Percentiles rank a stretch among this genome's conserved stretches.
These are phyloP conservation scores for Cephus cinctus DNA, from an alignment of 1,140 invertebrate species.

Conservation along the genomic window DNA sequence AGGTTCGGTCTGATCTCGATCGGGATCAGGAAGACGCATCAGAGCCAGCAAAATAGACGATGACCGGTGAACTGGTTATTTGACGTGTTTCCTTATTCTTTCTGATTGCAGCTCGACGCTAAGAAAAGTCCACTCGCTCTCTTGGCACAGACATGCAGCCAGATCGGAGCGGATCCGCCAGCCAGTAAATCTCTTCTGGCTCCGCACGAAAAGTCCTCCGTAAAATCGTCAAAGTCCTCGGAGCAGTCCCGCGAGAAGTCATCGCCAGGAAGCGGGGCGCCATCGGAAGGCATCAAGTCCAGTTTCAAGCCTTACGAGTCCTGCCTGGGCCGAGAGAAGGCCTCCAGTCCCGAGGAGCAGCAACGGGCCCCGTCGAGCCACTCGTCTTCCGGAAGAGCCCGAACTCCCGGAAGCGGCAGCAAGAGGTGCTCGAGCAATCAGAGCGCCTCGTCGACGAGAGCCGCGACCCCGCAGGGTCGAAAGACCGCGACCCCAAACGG, in stretches of 20 bases:
- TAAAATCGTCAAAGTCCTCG: constrained; percentile 56
- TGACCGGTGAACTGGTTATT: no score
- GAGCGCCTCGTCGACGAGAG: constrained; percentile 62
- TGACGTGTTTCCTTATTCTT: constrained; percentile 45
- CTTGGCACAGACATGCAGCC: constrained; percentile 92
- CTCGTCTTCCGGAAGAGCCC: constrained; percentile 39
- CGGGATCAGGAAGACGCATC: no score
- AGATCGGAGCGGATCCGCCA: constrained; percentile 86
- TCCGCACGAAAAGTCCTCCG: constrained; percentile 63
- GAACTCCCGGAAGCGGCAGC: constrained; percentile 44
- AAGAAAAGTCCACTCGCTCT: constrained; percentile 94
- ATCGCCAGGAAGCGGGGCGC: constrained; percentile 45
- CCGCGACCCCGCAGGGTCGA: constrained; percentile 60
- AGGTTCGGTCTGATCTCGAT: no score
- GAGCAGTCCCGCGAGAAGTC: constrained; percentile 62
- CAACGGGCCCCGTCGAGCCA: constrained; percentile 39
- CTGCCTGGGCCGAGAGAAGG: constrained; percentile 50
- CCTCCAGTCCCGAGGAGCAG: constrained; percentile 41
- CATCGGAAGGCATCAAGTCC: constrained; percentile 51
- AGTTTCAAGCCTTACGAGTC: constrained; percentile 74
- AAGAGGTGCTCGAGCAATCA: constrained; percentile 65
- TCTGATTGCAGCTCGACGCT: constrained; percentile 84
- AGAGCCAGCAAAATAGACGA: no score
- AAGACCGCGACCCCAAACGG: constrained; percentile 53
- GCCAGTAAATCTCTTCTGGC: constrained; percentile 66